Percentiles rank a stretch among this genome's conserved stretches.
Conservation (phyloP, 2,113 vertebrate genomes). For the Siphamia tubifer region DNA sequence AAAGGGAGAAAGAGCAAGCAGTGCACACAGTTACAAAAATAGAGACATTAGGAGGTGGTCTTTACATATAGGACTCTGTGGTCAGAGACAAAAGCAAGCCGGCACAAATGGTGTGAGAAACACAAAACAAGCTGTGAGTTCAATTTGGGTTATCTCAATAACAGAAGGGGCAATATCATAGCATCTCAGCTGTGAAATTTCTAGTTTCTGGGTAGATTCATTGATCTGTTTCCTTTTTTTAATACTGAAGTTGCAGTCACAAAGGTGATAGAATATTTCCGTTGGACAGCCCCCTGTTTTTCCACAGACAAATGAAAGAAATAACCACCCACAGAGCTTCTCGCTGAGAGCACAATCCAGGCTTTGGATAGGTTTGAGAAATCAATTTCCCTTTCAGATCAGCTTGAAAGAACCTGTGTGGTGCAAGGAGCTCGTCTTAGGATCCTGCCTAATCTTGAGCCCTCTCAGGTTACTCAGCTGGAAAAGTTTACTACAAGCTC, state of each 20-base stretch:
- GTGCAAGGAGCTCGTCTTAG: conserved; percentile 40
- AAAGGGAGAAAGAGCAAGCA: conserved; percentile 37
- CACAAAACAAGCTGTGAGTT: conserved; percentile 35
- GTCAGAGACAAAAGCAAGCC: conserved; percentile 29
- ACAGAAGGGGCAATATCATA: conserved; percentile 4
- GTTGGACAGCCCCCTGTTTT: not conserved
- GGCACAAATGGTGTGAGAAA: conserved; percentile 28
- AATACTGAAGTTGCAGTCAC: conserved; percentile 13
- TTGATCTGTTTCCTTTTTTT: conserved; percentile 33
- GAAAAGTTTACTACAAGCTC: conserved; percentile 68
- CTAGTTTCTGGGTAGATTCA: conserved; percentile 21
- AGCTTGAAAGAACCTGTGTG: conserved; percentile 59
- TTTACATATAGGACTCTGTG: not conserved
- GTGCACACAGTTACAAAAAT: conserved; percentile 38
- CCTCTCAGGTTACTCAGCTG: conserved; percentile 70
- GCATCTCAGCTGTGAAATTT: conserved; percentile 3
- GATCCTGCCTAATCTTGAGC: conserved; percentile 63
- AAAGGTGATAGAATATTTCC: conserved; percentile 20
- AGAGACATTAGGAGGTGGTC: not conserved
- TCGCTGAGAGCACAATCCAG: conserved; percentile 40
- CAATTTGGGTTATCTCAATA: conserved; percentile 17
- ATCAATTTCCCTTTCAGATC: conserved; percentile 78
- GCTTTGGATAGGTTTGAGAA: conserved; percentile 60
- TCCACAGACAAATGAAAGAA: conserved; percentile 26
- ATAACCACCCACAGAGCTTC: conserved; percentile 35